phyloP scores from a whole-genome alignment of 1,140 invertebrate species.

The Dendrolimus kikuchii region DNA sequence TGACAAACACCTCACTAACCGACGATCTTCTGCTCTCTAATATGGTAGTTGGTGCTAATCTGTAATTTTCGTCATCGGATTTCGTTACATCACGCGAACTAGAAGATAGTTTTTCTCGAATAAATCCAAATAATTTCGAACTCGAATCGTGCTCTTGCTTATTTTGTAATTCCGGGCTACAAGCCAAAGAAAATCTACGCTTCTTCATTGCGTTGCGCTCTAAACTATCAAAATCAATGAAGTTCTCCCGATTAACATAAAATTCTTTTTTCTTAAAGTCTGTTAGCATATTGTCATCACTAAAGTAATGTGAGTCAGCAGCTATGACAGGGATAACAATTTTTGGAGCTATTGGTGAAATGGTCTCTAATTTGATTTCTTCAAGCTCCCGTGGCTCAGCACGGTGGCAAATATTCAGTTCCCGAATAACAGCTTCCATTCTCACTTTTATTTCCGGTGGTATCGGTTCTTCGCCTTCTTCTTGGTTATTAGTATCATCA shows the following conservation, averaged over 20 bases:
- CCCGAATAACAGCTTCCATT: constrained; percentile 74
- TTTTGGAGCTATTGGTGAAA: constrained; percentile 40
- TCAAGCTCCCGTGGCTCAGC: constrained; percentile 45
- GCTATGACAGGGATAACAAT: constrained; percentile 60
- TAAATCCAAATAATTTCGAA: constrained; percentile 19
- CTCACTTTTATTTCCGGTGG: constrained; percentile 71
- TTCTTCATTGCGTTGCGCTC: constrained; percentile 72
- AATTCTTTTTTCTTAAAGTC: constrained; percentile 28
- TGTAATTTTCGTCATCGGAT: constrained; percentile 22
- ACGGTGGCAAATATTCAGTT: constrained; percentile 63
- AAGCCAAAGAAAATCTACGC: constrained; percentile 56
- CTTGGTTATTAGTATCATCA: not conserved
- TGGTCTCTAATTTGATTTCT: constrained; percentile 30
- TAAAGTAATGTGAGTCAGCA: constrained; percentile 47
- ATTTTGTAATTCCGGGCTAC: constrained; percentile 37
- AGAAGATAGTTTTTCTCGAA: constrained; percentile 34
- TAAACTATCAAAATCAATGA: constrained; percentile 81
- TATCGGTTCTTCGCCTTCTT: constrained; percentile 36
- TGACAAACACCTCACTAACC: constrained; percentile 36
- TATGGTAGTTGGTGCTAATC: constrained; percentile 2
- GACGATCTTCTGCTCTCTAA: constrained; percentile 8
- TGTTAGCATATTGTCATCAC: constrained; percentile 38
- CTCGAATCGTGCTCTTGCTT: constrained; percentile 19
- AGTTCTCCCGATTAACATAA: constrained; percentile 21
- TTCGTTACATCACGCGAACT: constrained; percentile 59